Conservation (phyloP, 2,113 vertebrate genomes). For the Perca fluviatilis region DNA sequence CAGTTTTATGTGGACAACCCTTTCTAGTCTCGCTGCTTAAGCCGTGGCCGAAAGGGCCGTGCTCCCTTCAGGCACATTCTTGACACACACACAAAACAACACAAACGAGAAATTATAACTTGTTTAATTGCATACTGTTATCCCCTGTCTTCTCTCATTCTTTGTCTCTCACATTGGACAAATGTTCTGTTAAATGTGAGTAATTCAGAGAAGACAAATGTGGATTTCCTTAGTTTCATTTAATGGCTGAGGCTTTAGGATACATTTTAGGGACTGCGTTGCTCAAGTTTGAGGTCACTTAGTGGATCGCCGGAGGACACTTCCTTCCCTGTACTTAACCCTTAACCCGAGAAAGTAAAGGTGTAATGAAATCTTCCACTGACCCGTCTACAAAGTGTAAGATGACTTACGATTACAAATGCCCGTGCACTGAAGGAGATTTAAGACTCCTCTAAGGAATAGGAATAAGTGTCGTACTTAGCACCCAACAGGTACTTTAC, state of each 20-base stretch:
- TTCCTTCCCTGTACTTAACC: constrained; percentile 95
- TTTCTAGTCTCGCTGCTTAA: constrained; percentile 87
- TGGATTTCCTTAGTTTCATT: constrained; percentile 85
- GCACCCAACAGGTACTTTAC: constrained; percentile 64
- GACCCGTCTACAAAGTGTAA: constrained; percentile 86
- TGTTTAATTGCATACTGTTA: constrained; percentile 87
- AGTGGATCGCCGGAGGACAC: constrained; percentile 87
- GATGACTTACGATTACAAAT: constrained; percentile 77
- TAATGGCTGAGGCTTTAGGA: constrained; percentile 82
- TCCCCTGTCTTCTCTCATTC: constrained; percentile 50
- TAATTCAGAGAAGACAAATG: constrained; percentile 78
- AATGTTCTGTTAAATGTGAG: constrained; percentile 81
- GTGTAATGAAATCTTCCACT: constrained; percentile 87
- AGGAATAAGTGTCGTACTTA: constrained; percentile 56
- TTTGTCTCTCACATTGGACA: constrained; percentile 83
- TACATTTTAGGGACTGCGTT: constrained; percentile 78
- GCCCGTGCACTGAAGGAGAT: constrained; percentile 71
- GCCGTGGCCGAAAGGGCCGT: constrained; percentile 76
- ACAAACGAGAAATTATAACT: constrained; percentile 68
- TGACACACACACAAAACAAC: constrained; percentile 51
- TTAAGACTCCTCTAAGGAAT: constrained; percentile 65
- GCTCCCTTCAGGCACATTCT: constrained; percentile 84
- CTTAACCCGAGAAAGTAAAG: constrained; percentile 89
- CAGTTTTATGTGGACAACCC: constrained; percentile 87
- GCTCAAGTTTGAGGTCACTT: constrained; percentile 87